Evolutionary conservation across 1,140 invertebrate species (phyloP).

Genomic region (Cotesia typhae): DNA sequence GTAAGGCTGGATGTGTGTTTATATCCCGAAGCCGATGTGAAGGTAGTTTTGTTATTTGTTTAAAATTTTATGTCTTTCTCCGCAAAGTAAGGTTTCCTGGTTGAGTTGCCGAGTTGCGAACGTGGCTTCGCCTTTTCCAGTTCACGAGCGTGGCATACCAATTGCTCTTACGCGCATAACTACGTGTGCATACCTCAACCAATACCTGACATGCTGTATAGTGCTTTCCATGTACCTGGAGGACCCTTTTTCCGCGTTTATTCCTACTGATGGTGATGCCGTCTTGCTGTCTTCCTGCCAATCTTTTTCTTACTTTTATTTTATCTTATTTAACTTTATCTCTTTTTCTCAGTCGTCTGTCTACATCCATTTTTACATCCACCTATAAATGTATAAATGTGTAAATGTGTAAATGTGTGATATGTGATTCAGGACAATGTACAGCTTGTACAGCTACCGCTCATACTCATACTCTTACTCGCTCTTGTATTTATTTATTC

Average conservation of each 20-base stretch:
- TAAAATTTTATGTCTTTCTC: neutral
- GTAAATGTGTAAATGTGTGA: too few species aligned
- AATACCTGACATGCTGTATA: constrained; percentile 20
- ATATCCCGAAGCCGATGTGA: too few species aligned
- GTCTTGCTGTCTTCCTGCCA: neutral
- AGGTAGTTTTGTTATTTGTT: too few species aligned
- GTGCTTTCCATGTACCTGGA: constrained; percentile 25
- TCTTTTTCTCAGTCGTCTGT: neutral
- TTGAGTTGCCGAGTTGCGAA: neutral
- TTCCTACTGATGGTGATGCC: neutral
- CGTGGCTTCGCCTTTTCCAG: constrained; percentile 21
- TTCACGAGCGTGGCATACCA: constrained; percentile 33
- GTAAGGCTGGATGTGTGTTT: too few species aligned
- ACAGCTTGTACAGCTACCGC: too few species aligned
- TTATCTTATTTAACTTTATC: neutral
- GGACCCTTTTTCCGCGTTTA: constrained; percentile 20
- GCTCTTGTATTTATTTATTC: too few species aligned
- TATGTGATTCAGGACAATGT: too few species aligned
- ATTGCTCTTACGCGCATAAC: constrained; percentile 33
- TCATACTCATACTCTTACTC: too few species aligned
- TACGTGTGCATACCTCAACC: constrained; percentile 27
- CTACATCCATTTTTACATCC: too few species aligned
- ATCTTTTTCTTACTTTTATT: neutral
- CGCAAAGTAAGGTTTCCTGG: neutral
- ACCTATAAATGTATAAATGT: too few species aligned